Percentiles rank a stretch among this genome's conserved stretches.
These are phyloP conservation scores for Bucorvus abyssinicus DNA, from an alignment of 2,797 vertebrate species.

Conservation along the genomic window DNA sequence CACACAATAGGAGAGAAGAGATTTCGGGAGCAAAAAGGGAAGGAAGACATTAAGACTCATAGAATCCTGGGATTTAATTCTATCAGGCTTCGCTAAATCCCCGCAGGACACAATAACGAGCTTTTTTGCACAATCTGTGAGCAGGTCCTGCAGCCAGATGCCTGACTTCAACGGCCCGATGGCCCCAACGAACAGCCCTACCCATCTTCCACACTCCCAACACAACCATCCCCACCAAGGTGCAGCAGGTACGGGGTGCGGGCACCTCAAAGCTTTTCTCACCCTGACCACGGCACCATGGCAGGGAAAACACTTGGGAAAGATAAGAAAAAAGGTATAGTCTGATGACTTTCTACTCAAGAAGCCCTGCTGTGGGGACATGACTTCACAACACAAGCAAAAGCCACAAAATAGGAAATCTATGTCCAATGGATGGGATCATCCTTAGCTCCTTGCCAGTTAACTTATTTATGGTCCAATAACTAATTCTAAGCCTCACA, in stretches of 20 bases:
- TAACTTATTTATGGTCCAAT: not conserved
- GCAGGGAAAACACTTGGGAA: not conserved
- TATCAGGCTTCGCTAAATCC: not conserved
- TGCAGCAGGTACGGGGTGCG: fast-evolving
- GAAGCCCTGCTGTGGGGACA: not conserved
- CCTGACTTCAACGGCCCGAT: fast-evolving
- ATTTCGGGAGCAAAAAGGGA: conserved; percentile 36
- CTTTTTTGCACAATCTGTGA: not conserved
- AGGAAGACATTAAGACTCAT: conserved; percentile 32
- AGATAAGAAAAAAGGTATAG: not conserved
- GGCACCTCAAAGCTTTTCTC: not conserved
- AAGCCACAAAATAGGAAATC: not conserved
- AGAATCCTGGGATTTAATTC: conserved; percentile 27
- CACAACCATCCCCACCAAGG: fast-evolving
- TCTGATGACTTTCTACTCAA: not conserved
- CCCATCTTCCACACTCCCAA: not conserved
- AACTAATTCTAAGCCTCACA: not conserved
- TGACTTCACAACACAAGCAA: not conserved
- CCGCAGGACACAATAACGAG: not conserved
- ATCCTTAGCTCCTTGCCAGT: not conserved
- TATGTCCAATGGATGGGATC: not conserved
- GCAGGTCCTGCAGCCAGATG: not conserved
- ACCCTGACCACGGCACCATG: fast-evolving
- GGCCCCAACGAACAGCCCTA: not conserved
- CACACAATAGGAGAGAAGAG: conserved; percentile 40